These are phyloP conservation scores for Perca fluviatilis DNA, from an alignment of 2,113 vertebrate genomes.

Conservation along the genomic window DNA sequence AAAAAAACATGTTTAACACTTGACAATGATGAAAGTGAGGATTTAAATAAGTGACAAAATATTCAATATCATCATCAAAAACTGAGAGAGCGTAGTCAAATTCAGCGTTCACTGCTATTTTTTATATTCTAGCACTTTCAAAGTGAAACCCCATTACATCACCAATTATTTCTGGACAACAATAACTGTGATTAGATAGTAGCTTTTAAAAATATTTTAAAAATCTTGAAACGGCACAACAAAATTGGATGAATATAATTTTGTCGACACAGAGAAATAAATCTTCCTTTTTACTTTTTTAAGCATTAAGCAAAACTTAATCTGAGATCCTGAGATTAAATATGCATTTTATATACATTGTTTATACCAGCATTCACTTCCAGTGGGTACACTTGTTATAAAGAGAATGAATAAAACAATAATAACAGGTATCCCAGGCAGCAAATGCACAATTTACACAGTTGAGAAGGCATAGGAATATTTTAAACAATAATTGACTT, in stretches of 20 bases:
- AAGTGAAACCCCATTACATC: neutral
- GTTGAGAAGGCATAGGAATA: conserved; percentile 65
- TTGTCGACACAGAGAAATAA: neutral
- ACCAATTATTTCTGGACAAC: neutral
- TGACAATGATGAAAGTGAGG: neutral
- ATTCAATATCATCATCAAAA: neutral
- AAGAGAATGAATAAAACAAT: conserved; percentile 50
- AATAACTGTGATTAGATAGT: neutral
- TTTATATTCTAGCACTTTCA: neutral
- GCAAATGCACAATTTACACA: conserved; percentile 60
- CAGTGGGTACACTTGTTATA: neutral
- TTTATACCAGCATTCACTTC: neutral
- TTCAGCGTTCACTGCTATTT: neutral
- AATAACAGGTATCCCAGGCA: conserved; percentile 34
- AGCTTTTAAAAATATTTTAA: neutral
- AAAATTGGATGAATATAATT: neutral
- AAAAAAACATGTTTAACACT: neutral
- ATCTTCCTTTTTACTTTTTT: neutral
- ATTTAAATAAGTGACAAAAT: neutral
- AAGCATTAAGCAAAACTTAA: neutral
- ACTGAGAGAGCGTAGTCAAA: neutral
- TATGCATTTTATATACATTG: conserved; percentile 2
- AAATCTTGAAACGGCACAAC: neutral
- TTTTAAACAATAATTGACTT: conserved; percentile 84
- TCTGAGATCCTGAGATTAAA: neutral